Evolutionary conservation across 23 tunicate species (phyloP).

Genomic region (Botrylloides violaceus): DNA sequence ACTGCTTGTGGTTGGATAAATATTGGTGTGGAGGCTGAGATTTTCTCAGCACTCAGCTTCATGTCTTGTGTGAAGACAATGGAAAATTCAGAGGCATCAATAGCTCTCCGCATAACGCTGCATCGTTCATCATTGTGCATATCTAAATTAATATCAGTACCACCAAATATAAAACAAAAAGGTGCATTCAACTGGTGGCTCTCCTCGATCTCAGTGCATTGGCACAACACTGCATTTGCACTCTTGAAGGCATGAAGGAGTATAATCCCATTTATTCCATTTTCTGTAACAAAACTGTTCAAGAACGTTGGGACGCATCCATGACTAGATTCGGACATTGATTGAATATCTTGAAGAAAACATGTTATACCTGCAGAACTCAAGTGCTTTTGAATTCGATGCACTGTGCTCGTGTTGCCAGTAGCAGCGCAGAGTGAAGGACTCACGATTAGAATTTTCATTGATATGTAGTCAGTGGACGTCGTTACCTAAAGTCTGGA

Average conservation of each 20-base stretch:
- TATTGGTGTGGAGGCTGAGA: conserved; percentile 3
- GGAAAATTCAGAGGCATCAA: conserved; percentile 36
- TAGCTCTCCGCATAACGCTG: conserved; percentile 19
- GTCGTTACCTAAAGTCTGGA: too few relatives aligned
- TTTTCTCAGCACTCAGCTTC: conserved; percentile 3
- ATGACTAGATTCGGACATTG: background rate
- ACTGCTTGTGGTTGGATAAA: conserved; percentile 62
- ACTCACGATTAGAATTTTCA: conserved; percentile 23
- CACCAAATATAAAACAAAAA: conserved; percentile 85
- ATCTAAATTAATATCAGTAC: conserved; percentile 90
- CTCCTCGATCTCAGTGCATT: background rate
- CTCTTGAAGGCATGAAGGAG: conserved; percentile 75
- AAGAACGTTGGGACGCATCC: conserved; percentile 21
- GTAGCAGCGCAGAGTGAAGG: conserved; percentile 37
- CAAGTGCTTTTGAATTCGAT: conserved; percentile 41
- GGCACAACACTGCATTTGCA: conserved; percentile 34
- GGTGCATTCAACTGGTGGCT: conserved; percentile 24
- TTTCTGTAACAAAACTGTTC: conserved; percentile 12
- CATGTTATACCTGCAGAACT: conserved; percentile 8
- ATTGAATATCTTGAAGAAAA: background rate
- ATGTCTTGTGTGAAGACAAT: conserved; percentile 52
- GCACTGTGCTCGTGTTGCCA: conserved; percentile 55
- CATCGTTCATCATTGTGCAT: conserved; percentile 26
- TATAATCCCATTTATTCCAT: conserved; percentile 24
- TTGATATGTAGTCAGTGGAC: background rate